These are phyloP conservation scores for Fistularia tabacaria DNA, from an alignment of 2,797 vertebrate genomes.

Conservation along the genomic window DNA sequence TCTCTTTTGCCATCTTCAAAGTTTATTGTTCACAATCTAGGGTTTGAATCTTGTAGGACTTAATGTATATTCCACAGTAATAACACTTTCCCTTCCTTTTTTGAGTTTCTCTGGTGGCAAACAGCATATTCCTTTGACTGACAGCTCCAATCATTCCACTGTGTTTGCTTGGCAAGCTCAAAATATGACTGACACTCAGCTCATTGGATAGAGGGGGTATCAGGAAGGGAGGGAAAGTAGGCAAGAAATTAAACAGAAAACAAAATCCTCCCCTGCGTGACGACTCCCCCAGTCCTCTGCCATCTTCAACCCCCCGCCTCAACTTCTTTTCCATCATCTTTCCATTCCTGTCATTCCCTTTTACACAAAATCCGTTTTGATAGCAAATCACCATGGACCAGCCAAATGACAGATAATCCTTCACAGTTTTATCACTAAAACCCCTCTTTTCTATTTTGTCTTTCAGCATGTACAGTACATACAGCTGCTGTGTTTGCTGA, in stretches of 20 bases:
- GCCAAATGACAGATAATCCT: slow-evolving; percentile 79
- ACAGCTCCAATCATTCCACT: slow-evolving; percentile 70
- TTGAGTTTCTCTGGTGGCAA: slow-evolving; percentile 46
- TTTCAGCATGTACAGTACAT: slow-evolving; percentile 64
- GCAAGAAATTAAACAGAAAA: slow-evolving; percentile 66
- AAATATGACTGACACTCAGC: slow-evolving; percentile 68
- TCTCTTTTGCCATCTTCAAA: slow-evolving; percentile 48
- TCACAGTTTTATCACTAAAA: slow-evolving; percentile 73
- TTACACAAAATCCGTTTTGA: slow-evolving; percentile 74
- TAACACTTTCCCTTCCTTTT: slow-evolving; percentile 23
- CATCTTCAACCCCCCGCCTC: slow-evolving; percentile 32
- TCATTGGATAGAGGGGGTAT: slow-evolving; percentile 53
- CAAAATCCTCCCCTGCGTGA: slow-evolving; percentile 59
- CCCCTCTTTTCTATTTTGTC: slow-evolving; percentile 63
- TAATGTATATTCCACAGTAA: slow-evolving; percentile 33
- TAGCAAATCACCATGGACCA: slow-evolving; percentile 70
- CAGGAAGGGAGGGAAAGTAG: slow-evolving; percentile 37
- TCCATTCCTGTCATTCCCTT: slow-evolving; percentile 64
- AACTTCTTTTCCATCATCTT: slow-evolving; percentile 50
- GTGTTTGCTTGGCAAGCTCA: slow-evolving; percentile 70
- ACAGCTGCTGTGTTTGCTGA: slow-evolving; percentile 71
- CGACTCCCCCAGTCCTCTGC: slow-evolving; percentile 36
- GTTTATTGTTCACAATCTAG: slow-evolving; percentile 52
- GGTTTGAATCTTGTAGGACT: slow-evolving; percentile 30
- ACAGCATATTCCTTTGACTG: slow-evolving; percentile 67